phyloP scores from a whole-genome alignment of 2,113 vertebrate genomes.

The Megaceryle torquata region DNA sequence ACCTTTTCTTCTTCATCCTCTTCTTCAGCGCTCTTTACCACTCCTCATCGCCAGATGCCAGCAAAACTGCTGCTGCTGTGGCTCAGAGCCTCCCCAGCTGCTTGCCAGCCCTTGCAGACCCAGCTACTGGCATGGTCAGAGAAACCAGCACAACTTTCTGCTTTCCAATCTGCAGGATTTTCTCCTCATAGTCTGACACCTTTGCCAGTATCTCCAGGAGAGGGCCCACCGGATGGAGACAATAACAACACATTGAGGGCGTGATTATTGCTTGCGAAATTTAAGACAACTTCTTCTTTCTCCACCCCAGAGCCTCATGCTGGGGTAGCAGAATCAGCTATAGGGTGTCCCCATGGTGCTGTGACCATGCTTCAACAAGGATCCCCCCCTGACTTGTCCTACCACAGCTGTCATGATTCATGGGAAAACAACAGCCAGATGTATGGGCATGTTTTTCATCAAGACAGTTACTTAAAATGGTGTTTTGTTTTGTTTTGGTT shows the following conservation, averaged over 20 bases:
- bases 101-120: neutral
- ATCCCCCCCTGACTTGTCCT: fast-evolving
- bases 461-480: neutral
- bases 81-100: neutral
- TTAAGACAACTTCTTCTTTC: neutral
- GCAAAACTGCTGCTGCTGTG: neutral
- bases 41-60: neutral
- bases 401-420: neutral
- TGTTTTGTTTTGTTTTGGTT: neutral
- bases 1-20: neutral
- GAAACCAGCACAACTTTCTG: neutral
- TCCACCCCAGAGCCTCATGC: fast-evolving
- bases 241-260: fast-evolving
- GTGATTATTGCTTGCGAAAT: neutral
- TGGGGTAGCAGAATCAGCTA: neutral
- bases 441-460: neutral
- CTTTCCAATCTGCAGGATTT: neutral
- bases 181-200: neutral
- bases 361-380: fast-evolving
- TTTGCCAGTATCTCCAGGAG: neutral
- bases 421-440: neutral
- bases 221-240: neutral
- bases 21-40: neutral
- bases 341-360: fast-evolving
- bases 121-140: fast-evolving